Evolutionary conservation across 2,888 invertebrate genomes (phyloP).

Genomic region (Arrhopalites spinosus): DNA sequence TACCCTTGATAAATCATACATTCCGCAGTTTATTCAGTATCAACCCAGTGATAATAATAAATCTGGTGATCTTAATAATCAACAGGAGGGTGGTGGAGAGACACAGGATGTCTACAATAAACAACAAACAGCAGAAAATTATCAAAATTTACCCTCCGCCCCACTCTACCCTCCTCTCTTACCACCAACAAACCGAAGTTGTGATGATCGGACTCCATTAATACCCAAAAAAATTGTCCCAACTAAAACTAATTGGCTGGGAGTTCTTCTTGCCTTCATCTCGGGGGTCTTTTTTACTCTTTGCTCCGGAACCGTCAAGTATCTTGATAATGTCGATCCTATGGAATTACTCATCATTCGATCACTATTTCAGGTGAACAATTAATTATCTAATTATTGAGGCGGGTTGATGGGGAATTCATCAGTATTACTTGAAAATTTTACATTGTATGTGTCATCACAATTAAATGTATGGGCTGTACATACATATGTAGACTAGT

Average conservation of each 20-base stretch:
- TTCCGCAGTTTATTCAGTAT: constrained; percentile 56
- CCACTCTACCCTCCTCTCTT: constrained; percentile 52
- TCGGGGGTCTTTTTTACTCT: constrained; percentile 63
- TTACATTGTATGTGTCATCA: background rate
- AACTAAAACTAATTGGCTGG: constrained; percentile 56
- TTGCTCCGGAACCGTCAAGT: constrained; percentile 61
- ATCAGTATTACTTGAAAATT: background rate
- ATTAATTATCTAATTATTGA: too few relatives aligned
- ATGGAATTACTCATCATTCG: constrained; percentile 61
- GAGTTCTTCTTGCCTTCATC: constrained; percentile 61
- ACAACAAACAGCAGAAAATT: constrained; percentile 23
- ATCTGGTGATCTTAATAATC: constrained; percentile 1
- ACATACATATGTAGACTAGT: too few relatives aligned
- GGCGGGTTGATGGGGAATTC: too few relatives aligned
- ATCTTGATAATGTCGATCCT: constrained; percentile 60
- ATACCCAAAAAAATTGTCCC: constrained; percentile 51
- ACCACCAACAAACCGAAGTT: constrained; percentile 26
- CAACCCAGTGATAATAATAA: constrained; percentile 25
- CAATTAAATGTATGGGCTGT: too few relatives aligned
- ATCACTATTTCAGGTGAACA: constrained; percentile 60
- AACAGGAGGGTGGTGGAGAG: constrained; percentile 16
- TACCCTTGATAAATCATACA: constrained; percentile 50
- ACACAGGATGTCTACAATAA: constrained; percentile 42
- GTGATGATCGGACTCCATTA: constrained; percentile 48
- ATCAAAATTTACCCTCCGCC: constrained; percentile 38